Evolutionary conservation across 2,888 invertebrate species (phyloP), one percentile per base, ranked within the genome.

Genomic region (Cryptocheilus praepositus): DNA sequence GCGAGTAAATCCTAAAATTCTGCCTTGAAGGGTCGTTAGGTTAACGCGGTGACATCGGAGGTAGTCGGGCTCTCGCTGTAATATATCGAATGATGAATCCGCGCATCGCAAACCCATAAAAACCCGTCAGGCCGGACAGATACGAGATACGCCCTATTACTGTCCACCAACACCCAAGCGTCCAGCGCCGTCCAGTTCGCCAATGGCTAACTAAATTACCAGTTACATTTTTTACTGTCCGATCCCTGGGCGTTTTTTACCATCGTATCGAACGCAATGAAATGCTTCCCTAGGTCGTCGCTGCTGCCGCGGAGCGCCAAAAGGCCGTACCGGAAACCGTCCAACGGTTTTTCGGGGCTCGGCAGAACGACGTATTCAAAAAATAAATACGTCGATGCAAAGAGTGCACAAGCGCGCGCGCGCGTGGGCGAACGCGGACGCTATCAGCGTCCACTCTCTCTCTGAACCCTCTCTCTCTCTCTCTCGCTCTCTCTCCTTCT

Each of bases 181-280:
- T 45, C 70, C 73, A 72, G 66, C 75, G 74, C 74, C 82, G 81
- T 84, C 77, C 83, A 81, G 83, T 81, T 84, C 83, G n/a, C 49
- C 82, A 84, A 84, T 83, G 83, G 85, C 86, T 87, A 87, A 88
- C 87, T 85, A 86, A 87, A 88, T 88, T 87, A 87, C 86, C 87
- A 86, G 86, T 86, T 86, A 88, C 86, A 87, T 86, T 87, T 87
- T 87, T 88, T 88, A 86, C 85, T 85, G 86, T 86, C 87, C 83
- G 82, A 84, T 85, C 81, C 82, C 81, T 79, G 81, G 81, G 73
- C 83, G 80, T 83, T 85, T 85, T 86, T 86, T 82, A 82, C 80
- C 81, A 74, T 74, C 83, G 81, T 85, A 86, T 86, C 85, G 87
- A 86, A 83, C 83, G 84, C 85, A 83, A 86, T 86, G 85, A 87